Percentiles rank a stretch among this genome's conserved stretches.
phyloP scores from a whole-genome alignment of 1,140 invertebrate genomes.

The Musca domestica region DNA sequence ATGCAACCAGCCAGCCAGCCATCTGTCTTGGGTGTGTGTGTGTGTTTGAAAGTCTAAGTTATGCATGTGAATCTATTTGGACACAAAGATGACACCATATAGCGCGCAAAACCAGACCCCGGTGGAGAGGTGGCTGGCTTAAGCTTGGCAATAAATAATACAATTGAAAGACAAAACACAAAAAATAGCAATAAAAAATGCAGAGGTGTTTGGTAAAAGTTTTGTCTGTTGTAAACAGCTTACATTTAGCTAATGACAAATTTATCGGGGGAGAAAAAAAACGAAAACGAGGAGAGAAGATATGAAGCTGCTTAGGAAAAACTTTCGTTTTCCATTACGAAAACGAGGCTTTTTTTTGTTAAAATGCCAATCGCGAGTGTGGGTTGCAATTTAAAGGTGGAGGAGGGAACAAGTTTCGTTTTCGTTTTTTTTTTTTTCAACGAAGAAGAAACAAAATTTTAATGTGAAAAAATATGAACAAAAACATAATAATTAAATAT shows the following conservation, averaged over 20 bases:
- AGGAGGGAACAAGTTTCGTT: no score
- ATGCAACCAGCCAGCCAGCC: no score
- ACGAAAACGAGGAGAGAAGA: no score
- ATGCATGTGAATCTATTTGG: not conserved
- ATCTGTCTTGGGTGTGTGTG: not conserved
- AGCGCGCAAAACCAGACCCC: not conserved
- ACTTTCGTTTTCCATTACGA: conserved; percentile 11
- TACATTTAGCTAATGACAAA: not conserved
- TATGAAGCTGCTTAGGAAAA: not conserved
- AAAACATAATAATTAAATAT: not conserved
- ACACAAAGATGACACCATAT: conserved; percentile 13
- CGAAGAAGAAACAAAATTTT: not conserved
- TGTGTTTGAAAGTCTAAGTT: not conserved
- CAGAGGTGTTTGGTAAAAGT: conserved; percentile 16
- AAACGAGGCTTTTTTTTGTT: not conserved
- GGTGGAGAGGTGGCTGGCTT: not conserved
- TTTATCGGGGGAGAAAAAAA: not conserved
- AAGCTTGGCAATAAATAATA: not conserved
- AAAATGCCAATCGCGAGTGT: not conserved
- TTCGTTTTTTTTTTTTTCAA: not conserved
- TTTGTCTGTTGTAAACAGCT: not conserved
- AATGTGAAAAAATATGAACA: not conserved
- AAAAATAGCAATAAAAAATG: conserved; percentile 22
- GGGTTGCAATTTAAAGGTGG: not conserved
- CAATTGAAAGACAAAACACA: not conserved